Evolutionary conservation across 1,140 invertebrate species (phyloP).

Genomic region (Drosophila ironensis): DNA sequence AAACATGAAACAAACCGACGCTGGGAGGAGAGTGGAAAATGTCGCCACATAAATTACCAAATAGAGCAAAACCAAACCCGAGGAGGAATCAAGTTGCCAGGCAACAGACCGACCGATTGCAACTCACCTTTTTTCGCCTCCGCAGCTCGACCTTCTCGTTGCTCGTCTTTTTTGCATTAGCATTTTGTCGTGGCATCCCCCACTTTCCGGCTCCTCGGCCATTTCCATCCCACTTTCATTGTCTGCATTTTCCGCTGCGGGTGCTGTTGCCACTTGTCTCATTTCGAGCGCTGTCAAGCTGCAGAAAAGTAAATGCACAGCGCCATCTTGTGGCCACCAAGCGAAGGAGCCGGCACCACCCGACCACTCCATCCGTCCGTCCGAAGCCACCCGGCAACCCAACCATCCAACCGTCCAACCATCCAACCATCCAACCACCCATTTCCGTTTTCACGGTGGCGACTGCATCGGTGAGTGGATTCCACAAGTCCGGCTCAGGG

Average conservation of each 20-base stretch:
- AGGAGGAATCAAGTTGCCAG: slow-evolving; percentile 43
- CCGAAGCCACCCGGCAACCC: too few species aligned
- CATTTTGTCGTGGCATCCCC: slow-evolving; percentile 37
- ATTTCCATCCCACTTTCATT: neutral
- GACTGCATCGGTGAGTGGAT: slow-evolving; percentile 38
- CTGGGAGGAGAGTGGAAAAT: slow-evolving; percentile 13
- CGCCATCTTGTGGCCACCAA: slow-evolving; percentile 41
- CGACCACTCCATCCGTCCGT: too few species aligned
- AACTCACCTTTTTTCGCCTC: slow-evolving; percentile 30
- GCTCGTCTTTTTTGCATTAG: slow-evolving; percentile 42
- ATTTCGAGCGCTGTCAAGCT: slow-evolving; percentile 57
- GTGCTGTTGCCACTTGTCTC: slow-evolving; percentile 64
- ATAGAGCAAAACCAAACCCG: slow-evolving; percentile 42
- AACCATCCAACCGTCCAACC: too few species aligned
- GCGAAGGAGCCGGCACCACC: too few species aligned
- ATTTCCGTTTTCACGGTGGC: slow-evolving; percentile 18
- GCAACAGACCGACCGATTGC: slow-evolving; percentile 48
- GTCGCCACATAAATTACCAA: slow-evolving; percentile 73
- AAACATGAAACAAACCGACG: neutral
- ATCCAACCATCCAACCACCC: neutral
- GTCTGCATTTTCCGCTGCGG: slow-evolving; percentile 7
- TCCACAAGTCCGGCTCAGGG: slow-evolving; percentile 39
- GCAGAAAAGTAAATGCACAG: slow-evolving; percentile 50
- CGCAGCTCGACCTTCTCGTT: neutral
- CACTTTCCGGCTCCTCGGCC: neutral